These are phyloP conservation scores for Hylaeus volcanicus DNA, from an alignment of 1,140 invertebrate genomes.

Conservation along the genomic window DNA sequence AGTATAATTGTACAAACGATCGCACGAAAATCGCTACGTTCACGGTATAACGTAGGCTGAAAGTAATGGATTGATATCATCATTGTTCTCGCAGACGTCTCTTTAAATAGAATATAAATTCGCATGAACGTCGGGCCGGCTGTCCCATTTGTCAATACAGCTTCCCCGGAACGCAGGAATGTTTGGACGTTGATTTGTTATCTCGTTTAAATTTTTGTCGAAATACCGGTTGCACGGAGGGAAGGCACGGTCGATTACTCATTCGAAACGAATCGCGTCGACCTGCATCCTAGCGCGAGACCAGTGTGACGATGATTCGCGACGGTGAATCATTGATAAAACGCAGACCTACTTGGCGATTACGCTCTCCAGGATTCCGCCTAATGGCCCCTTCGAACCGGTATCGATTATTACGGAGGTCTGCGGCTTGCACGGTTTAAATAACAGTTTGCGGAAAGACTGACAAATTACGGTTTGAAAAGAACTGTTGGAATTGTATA, in stretches of 20 bases:
- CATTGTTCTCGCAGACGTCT: not conserved
- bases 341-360: conserved; percentile 19
- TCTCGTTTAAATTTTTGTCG: conserved; percentile 20
- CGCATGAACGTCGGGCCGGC: not conserved
- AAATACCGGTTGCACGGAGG: not conserved
- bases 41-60: too few relatives aligned
- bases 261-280: conserved; percentile 2
- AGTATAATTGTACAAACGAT: too few relatives aligned
- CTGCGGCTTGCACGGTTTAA: not conserved
- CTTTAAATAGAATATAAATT: not conserved
- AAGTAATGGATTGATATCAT: too few relatives aligned
- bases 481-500: not conserved
- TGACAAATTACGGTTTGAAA: not conserved
- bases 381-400: not conserved
- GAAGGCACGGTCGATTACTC: conserved; percentile 5
- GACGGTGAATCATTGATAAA: conserved; percentile 54
- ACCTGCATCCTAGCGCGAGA: conserved; percentile 26
- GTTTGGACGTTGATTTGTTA: not conserved
- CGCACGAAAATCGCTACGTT: too few relatives aligned
- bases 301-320: not conserved
- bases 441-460: too few relatives aligned
- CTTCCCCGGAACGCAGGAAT: too few relatives aligned
- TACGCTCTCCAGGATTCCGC: not conserved
- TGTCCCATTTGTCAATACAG: not conserved
- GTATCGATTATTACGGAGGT: not conserved